Evolutionary conservation across 2,888 invertebrate genomes (phyloP), one percentile per base, ranked within the genome.

Genomic region (Ecdyonurus torrentis): DNA sequence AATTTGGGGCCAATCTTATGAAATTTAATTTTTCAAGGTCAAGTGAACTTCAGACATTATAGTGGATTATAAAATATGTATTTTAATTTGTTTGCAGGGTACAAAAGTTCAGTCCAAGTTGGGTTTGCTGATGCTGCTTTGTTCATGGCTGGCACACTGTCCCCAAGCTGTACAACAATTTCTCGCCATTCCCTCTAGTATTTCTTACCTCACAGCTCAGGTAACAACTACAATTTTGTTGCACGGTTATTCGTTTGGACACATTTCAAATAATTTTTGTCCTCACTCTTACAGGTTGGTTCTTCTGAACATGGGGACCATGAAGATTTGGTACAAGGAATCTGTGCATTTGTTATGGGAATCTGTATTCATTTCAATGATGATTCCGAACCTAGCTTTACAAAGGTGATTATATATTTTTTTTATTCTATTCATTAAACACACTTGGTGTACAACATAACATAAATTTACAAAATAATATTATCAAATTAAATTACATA

Each of bases 261-360:
- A n/a, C n/a, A n/a, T 18, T 1, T 53, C 55, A 25, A 52, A 23
- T 23, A 61, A 19, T 55, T 37, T 24, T 62, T 66, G 64, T 63
- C 59, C 61, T 64, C 65, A 63, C 61, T 61, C 18, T 65, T 74
- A 1, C 86, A 91, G 77, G 82, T 86, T 1, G 83, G 84, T 68
- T 85, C 88, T 64, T 86, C 83, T 70, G 96, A 95, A 69, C 90
- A 91, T 65, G 97, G 97, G 72, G 90, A 94, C 68, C 87, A 89
- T 72, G 97, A 96, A 73, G 85, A 84, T 71, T 77, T 97, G 23
- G 81, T 96, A 52, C 89, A 91, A 71, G 93, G 93, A 1, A 79
- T 95, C 67, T 89, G 91, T 71, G 94, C 98, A 1, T 91, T 97
- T 73, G 79, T 97, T 1, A 85, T 99, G 71, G 97, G 95, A 1